These are phyloP conservation scores for Hylaeus volcanicus DNA, from an alignment of 1,140 invertebrate species.

Conservation along the genomic window DNA sequence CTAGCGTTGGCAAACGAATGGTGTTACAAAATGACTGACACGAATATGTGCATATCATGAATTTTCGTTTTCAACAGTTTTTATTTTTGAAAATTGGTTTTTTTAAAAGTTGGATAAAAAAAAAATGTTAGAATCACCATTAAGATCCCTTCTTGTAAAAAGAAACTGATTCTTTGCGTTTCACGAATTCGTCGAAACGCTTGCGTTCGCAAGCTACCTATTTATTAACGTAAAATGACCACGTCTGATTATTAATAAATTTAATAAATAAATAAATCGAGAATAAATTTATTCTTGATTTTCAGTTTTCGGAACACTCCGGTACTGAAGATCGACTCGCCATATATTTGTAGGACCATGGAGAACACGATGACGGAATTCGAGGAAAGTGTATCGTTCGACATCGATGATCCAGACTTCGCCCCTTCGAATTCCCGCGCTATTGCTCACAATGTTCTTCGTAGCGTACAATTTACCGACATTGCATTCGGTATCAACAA, in stretches of 20 bases:
- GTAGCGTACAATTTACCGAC: conserved; percentile 44
- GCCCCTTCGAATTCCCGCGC: conserved; percentile 29
- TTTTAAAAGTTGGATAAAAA: too few species aligned
- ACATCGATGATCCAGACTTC: conserved; percentile 71
- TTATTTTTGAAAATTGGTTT: too few species aligned
- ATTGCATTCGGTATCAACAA: conserved; percentile 50
- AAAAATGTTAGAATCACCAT: too few species aligned
- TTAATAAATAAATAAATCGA: background rate
- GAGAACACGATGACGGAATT: conserved; percentile 67
- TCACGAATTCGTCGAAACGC: background rate
- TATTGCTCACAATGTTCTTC: conserved; percentile 42
- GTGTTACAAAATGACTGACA: too few species aligned
- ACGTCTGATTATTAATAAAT: conserved; percentile 1
- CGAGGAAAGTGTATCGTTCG: conserved; percentile 69
- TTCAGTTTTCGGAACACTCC: background rate
- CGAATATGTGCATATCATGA: too few species aligned
- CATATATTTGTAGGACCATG: conserved; percentile 1
- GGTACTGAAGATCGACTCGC: conserved; percentile 3
- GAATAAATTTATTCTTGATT: background rate
- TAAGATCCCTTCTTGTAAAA: background rate
- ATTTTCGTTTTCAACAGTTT: too few species aligned
- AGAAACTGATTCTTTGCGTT: background rate
- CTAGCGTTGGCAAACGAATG: too few species aligned
- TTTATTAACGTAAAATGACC: background rate
- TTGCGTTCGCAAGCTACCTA: background rate